A percentile compares a stretch with the other conserved stretches of the same genome.
phyloP scores from a whole-genome alignment of 2,888 invertebrate species.

The Pristionchus fissidentatus region DNA sequence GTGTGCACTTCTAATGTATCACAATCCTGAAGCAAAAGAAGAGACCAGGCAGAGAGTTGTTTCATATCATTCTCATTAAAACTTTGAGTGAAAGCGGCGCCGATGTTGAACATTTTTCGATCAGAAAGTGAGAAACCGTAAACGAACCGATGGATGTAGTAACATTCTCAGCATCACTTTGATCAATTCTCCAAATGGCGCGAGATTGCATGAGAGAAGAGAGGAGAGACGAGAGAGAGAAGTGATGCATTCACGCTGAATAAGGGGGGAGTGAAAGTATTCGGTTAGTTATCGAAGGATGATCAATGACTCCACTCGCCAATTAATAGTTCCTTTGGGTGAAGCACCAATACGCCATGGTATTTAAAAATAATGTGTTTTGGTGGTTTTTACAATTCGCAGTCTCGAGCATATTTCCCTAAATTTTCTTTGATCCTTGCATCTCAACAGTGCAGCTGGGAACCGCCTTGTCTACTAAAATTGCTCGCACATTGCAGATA shows the following conservation, averaged over 20 bases:
- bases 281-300: not conserved
- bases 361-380: no score
- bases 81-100: not conserved
- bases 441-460: no score
- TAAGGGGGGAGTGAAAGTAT: not conserved
- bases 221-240: slow-evolving; percentile 68
- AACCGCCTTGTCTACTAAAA: no score
- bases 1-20: not conserved
- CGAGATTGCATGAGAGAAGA: slow-evolving; percentile 66
- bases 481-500: no score
- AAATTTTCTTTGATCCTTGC: no score
- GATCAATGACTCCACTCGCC: no score
- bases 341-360: no score
- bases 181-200: slow-evolving; percentile 60
- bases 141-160: slow-evolving; percentile 51
- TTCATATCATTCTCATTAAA: not conserved
- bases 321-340: not conserved
- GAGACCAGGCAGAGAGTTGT: no score
- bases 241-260: slow-evolving; percentile 71
- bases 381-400: no score
- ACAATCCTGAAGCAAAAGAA: not conserved
- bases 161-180: slow-evolving; percentile 64
- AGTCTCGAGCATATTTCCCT: no score
- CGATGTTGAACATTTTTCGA: no score
- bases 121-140: no score